Percentiles rank a stretch among this genome's conserved stretches.
Evolutionary conservation across 2,797 vertebrate genomes (phyloP).

Genomic region (Cygnus olor): DNA sequence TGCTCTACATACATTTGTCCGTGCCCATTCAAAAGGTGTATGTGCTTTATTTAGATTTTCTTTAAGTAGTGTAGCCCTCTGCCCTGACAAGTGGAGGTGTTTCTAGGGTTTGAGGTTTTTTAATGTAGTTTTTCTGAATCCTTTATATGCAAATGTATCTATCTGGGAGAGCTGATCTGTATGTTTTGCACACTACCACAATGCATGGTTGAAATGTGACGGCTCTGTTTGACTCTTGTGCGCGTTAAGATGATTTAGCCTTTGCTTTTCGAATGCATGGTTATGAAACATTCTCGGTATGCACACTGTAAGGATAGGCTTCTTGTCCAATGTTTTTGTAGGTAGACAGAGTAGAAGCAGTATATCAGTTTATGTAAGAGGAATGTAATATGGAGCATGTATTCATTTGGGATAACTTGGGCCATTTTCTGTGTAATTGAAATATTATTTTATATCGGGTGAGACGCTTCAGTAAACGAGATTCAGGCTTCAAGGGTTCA

Average conservation of each 20-base stretch:
- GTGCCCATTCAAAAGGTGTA: neutral
- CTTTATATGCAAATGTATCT: neutral
- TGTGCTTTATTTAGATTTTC: neutral
- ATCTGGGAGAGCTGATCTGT: neutral
- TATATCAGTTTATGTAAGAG: neutral
- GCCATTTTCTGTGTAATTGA: neutral
- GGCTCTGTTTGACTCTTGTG: neutral
- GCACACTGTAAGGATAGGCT: neutral
- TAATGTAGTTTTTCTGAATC: neutral
- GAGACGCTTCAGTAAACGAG: neutral
- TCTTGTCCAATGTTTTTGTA: neutral
- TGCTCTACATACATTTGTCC: neutral
- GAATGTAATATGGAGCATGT: neutral
- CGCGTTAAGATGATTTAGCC: neutral
- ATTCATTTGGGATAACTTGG: neutral
- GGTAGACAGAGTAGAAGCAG: neutral
- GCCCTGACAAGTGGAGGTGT: neutral
- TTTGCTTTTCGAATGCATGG: conserved; percentile 7
- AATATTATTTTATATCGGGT: neutral
- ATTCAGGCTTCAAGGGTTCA: neutral
- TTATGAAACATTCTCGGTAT: neutral
- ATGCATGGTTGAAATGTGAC: neutral
- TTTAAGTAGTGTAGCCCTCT: neutral
- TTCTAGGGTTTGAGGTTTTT: neutral
- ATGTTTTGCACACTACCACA: neutral